phyloP scores from a whole-genome alignment of 2,113 vertebrate genomes.

The Callospermophilus lateralis region DNA sequence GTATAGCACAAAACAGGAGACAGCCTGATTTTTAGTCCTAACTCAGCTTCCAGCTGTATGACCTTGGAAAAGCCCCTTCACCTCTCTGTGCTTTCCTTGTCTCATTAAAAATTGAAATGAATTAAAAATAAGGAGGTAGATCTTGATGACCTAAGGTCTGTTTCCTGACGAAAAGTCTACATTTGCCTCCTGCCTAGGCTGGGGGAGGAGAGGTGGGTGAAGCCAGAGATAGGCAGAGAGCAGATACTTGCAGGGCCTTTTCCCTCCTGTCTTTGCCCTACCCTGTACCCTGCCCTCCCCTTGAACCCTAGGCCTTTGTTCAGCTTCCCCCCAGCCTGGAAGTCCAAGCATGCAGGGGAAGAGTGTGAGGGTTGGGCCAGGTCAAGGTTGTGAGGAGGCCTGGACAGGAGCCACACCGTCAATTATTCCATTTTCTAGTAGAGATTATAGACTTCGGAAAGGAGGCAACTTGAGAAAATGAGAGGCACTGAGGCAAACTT shows the following conservation, averaged over 20 bases:
- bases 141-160: slow-evolving; percentile 44
- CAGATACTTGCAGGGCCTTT: slow-evolving; percentile 52
- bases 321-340: slow-evolving; percentile 47
- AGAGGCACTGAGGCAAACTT: background rate
- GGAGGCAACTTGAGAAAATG: background rate
- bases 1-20: rapidly evolving
- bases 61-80: background rate
- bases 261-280: background rate
- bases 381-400: slow-evolving; percentile 62
- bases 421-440: background rate
- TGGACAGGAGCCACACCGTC: background rate
- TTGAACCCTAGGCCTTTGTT: slow-evolving; percentile 78
- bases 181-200: slow-evolving; percentile 16
- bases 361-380: background rate
- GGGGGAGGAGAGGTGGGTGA: slow-evolving; percentile 62
- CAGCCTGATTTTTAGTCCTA: background rate
- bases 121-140: background rate
- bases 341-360: slow-evolving; percentile 31
- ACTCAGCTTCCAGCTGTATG: background rate
- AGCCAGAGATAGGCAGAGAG: slow-evolving; percentile 51
- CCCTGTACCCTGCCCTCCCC: slow-evolving; percentile 75
- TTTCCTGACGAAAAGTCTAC: slow-evolving; percentile 26
- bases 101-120: slow-evolving; percentile 17
- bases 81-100: background rate
- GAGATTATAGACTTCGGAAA: slow-evolving; percentile 2